Evolutionary conservation across 2,888 invertebrate species (phyloP), one percentile per base, ranked within the genome.

Genomic region (Sarcophaga subvicina): DNA sequence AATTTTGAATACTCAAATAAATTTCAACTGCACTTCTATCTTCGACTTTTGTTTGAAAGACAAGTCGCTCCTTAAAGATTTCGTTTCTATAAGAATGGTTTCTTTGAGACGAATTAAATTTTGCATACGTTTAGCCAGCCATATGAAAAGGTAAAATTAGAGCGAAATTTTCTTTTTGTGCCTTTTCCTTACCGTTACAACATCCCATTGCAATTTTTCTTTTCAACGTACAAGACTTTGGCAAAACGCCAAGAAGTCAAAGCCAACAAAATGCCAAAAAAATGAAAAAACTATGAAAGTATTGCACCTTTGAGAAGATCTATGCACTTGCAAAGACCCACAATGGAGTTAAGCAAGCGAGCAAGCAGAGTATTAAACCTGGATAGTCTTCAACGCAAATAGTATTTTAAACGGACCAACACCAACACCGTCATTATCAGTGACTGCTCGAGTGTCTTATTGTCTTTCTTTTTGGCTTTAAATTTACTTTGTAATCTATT

Each of bases 211-310:
- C 17, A 54, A 37, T 14, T 17, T 14, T 17, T 79, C 71, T 69
- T 67, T 83, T 83, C 25, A 59, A 69, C 63, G 64, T 80, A 87
- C 87, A 87, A 87, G 79, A 86, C 85, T 79, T 90, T 91, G 92
- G 91, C 91, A 90, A 90, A 90, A 90, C 89, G 91, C 91, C 91
- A 91, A 92, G 71, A 71, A 92, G 91, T 90, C 90, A 92, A 91
- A 91, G 91, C 91, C 91, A 90, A 90, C 91, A 90, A 91, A 91
- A 91, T 90, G 89, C 90, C 88, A 90, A 72, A 70, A 90, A 91
- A 90, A 45, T 10, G 11, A 63, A 73, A 63, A 62, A 60, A 37
- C 14, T 49, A 49, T 14, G 14, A n/a, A 78, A 71, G 73, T 54
- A 82, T 80, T 83, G 80, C 78, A 87, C 84, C 86, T 80, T 77